Percentiles rank a stretch among this genome's conserved stretches.
These are phyloP conservation scores for Cerastis rubricosa DNA, from an alignment of 2,888 invertebrate species.

Conservation along the genomic window DNA sequence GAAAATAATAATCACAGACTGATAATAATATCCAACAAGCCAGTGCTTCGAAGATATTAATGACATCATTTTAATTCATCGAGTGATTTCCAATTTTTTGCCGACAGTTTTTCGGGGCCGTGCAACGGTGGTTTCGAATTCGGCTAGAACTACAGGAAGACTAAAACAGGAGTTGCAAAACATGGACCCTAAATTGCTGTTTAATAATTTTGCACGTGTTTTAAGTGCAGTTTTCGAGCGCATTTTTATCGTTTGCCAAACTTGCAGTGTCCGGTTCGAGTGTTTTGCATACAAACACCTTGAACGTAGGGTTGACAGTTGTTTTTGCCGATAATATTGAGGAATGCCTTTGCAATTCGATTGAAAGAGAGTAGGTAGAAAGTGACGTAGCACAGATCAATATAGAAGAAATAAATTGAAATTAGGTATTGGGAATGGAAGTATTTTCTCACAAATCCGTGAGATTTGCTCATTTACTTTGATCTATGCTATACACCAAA, in stretches of 20 bases:
- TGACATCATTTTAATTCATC: slow-evolving; percentile 51
- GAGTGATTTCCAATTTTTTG: slow-evolving; percentile 32
- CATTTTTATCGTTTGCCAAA: slow-evolving; percentile 60
- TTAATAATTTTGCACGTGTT: slow-evolving; percentile 48
- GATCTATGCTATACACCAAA: neutral
- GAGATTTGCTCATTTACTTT: neutral
- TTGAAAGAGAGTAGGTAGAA: neutral
- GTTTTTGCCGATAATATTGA: neutral
- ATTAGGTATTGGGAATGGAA: neutral
- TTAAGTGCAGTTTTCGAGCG: slow-evolving; percentile 56
- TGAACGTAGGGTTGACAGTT: slow-evolving; percentile 36
- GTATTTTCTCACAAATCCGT: neutral
- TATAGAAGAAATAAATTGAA: neutral
- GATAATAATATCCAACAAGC: neutral
- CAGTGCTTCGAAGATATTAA: slow-evolving; percentile 24
- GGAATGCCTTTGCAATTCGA: neutral
- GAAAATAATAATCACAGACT: slow-evolving; percentile 12
- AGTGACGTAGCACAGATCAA: neutral
- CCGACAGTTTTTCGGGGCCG: slow-evolving; percentile 34
- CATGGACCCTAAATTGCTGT: slow-evolving; percentile 29
- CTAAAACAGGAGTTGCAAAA: slow-evolving; percentile 42
- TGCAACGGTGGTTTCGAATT: slow-evolving; percentile 45
- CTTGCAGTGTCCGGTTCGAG: slow-evolving; percentile 52
- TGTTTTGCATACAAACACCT: slow-evolving; percentile 56
- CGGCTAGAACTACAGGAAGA: slow-evolving; percentile 41